Conservation (phyloP, 1,140 invertebrate genomes). For the Bursaphelenchus mucronatus region DNA sequence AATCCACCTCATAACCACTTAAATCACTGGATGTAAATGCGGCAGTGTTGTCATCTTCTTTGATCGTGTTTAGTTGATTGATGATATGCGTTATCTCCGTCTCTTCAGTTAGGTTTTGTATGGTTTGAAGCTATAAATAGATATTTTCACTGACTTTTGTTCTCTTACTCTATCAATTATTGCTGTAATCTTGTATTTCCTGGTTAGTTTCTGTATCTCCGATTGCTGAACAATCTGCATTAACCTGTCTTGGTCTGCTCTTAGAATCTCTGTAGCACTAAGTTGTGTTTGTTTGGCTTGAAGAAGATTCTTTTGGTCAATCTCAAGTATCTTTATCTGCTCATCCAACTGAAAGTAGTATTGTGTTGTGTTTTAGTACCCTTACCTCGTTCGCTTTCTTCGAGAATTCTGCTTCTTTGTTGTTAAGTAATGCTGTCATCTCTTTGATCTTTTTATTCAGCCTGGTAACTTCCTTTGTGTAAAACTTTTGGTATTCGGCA, state of each 20-base stretch:
- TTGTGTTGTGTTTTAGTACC: background rate
- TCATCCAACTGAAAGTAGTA: conserved; percentile 35
- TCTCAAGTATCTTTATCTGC: conserved; percentile 53
- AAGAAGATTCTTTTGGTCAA: conserved; percentile 53
- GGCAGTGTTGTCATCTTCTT: conserved; percentile 47
- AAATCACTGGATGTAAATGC: conserved; percentile 32
- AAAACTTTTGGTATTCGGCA: conserved; percentile 55
- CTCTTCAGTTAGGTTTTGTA: conserved; percentile 25
- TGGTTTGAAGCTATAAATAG: conserved; percentile 19
- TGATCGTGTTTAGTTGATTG: conserved; percentile 39
- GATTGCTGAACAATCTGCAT: conserved; percentile 47
- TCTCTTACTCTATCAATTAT: conserved; percentile 48
- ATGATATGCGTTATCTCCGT: conserved; percentile 37
- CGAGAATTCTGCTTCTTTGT: conserved; percentile 45
- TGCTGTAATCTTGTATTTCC: conserved; percentile 52
- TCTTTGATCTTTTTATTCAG: conserved; percentile 50
- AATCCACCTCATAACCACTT: background rate
- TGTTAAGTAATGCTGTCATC: conserved; percentile 33
- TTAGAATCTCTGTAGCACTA: conserved; percentile 41
- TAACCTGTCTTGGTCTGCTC: conserved; percentile 48
- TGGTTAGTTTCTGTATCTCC: conserved; percentile 50
- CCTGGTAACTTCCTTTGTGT: conserved; percentile 54
- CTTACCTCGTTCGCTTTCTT: conserved; percentile 44
- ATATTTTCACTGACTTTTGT: conserved; percentile 14
- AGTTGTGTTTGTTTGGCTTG: conserved; percentile 47